phyloP scores from a whole-genome alignment of 1,140 invertebrate genomes.

The Dreissena polymorpha region DNA sequence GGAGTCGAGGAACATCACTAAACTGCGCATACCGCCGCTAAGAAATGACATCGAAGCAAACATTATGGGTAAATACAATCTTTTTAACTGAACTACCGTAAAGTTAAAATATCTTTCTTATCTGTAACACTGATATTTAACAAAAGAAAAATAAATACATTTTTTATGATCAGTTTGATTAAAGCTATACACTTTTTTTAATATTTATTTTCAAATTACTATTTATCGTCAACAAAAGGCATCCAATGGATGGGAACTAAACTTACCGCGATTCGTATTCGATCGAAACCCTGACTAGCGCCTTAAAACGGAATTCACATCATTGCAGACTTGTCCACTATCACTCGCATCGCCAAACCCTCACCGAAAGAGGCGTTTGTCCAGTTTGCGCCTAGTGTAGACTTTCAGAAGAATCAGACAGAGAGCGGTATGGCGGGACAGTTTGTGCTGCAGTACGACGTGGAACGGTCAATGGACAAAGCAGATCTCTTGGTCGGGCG shows the following conservation, averaged over 20 bases:
- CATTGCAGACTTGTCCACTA: constrained; percentile 30
- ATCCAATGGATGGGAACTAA: too few relatives aligned
- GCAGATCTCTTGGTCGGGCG: constrained; percentile 62
- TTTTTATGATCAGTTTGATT: too few relatives aligned
- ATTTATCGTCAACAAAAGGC: too few relatives aligned
- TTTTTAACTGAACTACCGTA: too few relatives aligned
- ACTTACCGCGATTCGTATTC: too few relatives aligned
- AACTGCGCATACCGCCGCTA: constrained; percentile 45
- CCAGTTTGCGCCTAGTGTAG: constrained; percentile 50
- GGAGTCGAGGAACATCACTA: constrained; percentile 55
- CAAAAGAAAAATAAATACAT: too few relatives aligned
- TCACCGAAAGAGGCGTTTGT: constrained; percentile 53
- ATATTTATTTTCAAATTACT: too few relatives aligned
- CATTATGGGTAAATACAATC: constrained; percentile 9
- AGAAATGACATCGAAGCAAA: constrained; percentile 36
- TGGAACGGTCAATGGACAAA: constrained; percentile 53
- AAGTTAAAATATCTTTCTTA: too few relatives aligned
- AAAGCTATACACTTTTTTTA: too few relatives aligned
- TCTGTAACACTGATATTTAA: too few relatives aligned
- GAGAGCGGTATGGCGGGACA: constrained; percentile 56
- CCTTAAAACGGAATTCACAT: neutral
- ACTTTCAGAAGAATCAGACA: constrained; percentile 36
- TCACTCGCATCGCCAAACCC: constrained; percentile 53
- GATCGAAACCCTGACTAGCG: too few relatives aligned
- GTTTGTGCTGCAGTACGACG: constrained; percentile 64